Evolutionary conservation across 30 jellyfish, hydroid and myxozoan genomes (phyloP), one percentile per base, ranked within the genome.

Genomic region (Clytia hemisphaerica): DNA sequence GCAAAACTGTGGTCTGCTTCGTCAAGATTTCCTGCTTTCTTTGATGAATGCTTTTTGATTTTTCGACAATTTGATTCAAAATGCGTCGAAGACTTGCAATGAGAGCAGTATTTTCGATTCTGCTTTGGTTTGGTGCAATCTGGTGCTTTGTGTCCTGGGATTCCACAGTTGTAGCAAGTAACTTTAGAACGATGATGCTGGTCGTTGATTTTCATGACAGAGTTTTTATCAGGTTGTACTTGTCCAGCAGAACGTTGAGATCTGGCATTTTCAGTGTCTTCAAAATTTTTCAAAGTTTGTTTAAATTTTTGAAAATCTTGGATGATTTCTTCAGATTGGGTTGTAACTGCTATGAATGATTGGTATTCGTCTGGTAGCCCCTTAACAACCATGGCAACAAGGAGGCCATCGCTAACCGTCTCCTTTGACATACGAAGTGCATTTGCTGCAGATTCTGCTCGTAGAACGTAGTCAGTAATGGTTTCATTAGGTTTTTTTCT

Each of bases 321-420:
- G 26, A 22, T 24, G n/a, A 27, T 26, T 30, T 45, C 61, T 37
- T 59, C 61, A 45, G 60, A 29, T 29, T 75, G 79, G 10, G 87
- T 61, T 24, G 54, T 22, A 29, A 75, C 80, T 1, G 27, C 72
- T 19, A 19, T 38, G 61, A 59, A 60, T 1, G 87, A 61, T 21
- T 75, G 59, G 72, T 45, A 75, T 19, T 29, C 42, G n/a, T n/a
- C n/a, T n/a, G n/a, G n/a, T n/a, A n/a, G n/a, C n/a, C n/a, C n/a
- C n/a, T n/a, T n/a, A n/a, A 75, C 58, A 6, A 73, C 85, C 80
- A 73, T 73, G 71, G 85, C 85, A 73, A 73, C 59, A 30, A 73
- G 31, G 18, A 73, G 37, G 31, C 79, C 26, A 48, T 75, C 73
- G 72, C 26, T 62, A 7, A 75, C 65, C 4, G 61, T 75, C 49